A percentile compares a stretch with the other conserved stretches of the same genome.
Conservation (phyloP, 2,797 vertebrate genomes). For the Premnoplex brunnescens region DNA sequence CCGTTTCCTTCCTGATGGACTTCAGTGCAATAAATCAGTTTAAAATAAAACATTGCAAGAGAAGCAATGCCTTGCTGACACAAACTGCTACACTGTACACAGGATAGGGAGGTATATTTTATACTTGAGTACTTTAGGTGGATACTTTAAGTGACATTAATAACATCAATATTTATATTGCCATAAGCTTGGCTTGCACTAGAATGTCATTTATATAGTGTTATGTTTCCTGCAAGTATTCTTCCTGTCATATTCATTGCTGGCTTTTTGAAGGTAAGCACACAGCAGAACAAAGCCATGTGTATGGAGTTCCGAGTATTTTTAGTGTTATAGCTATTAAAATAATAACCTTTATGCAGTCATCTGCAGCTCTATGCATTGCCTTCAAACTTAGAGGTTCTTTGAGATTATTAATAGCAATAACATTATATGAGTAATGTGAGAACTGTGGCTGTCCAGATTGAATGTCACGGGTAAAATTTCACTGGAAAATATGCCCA, state of each 20-base stretch:
- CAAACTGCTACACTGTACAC: neutral
- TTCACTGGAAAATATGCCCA: neutral
- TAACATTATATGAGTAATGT: slow-evolving; percentile 4
- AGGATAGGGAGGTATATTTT: neutral
- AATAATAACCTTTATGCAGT: slow-evolving; percentile 41
- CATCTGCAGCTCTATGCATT: neutral
- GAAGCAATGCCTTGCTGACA: neutral
- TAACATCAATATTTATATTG: slow-evolving; percentile 37
- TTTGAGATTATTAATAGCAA: slow-evolving; percentile 28
- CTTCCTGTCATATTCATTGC: slow-evolving; percentile 41
- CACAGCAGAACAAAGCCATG: neutral
- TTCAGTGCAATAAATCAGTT: neutral
- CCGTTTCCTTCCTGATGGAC: neutral
- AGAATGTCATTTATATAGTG: neutral
- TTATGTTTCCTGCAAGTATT: slow-evolving; percentile 48
- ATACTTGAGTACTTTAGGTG: neutral
- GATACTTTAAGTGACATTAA: slow-evolving; percentile 19
- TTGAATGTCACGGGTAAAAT: neutral
- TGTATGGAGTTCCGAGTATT: neutral
- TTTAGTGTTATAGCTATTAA: slow-evolving; percentile 30
- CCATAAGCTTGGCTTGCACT: slow-evolving; percentile 35
- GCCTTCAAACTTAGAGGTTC: neutral
- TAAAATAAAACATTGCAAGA: neutral
- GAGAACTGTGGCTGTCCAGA: neutral
- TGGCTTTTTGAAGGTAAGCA: slow-evolving; percentile 17